Evolutionary conservation across 2,113 vertebrate species (phyloP), one percentile per base, ranked within the genome.

Genomic region (Phoxinus phoxinus): DNA sequence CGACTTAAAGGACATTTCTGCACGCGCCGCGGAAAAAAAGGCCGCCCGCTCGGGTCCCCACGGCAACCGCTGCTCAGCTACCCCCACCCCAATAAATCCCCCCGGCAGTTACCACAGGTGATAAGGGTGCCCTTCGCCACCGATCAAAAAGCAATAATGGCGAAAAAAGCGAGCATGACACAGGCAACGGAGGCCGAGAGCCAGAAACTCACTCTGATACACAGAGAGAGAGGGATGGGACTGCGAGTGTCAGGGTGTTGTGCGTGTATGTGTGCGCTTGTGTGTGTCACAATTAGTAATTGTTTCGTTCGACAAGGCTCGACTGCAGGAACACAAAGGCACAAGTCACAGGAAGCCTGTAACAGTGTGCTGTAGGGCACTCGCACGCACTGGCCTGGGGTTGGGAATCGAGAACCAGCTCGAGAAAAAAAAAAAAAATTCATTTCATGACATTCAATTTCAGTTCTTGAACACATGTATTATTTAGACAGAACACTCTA

Each of bases 1-100:
- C 73, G 93, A 93, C 90, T 89, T 92, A 90, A 95, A 94, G 90
- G 94, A 95, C 94, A 95, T 94, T 92, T 92, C 93, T 56, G 21
- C 89, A 88, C 90, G 88, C 86, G 92, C 89, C 58, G 90, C 32
- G 84, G 67, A 87, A 85, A 72, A 78, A 72, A 78, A n/a, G n/a
- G 59, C 87, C 72, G 67, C 83, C 90, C 88, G 89, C 86, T 63
- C 90, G 84, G 83, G 90, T 92, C 92, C 92, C 92, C 86, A 63
- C 89, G 90, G 91, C 91, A 85, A 88, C 89, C 58, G 59, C 91
- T 92, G 84, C 89, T 85, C 41, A 77, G 88, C 90, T 85, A 91
- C 91, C 89, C 91, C 85, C 91, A 89, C 91, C 86, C 86, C 90
- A 84, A 92, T 92, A 92, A 93, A 92, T 91, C 77, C 84, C 84